phyloP scores from a whole-genome alignment of 2,797 vertebrate species.

The Phoeniculus purpureus region DNA sequence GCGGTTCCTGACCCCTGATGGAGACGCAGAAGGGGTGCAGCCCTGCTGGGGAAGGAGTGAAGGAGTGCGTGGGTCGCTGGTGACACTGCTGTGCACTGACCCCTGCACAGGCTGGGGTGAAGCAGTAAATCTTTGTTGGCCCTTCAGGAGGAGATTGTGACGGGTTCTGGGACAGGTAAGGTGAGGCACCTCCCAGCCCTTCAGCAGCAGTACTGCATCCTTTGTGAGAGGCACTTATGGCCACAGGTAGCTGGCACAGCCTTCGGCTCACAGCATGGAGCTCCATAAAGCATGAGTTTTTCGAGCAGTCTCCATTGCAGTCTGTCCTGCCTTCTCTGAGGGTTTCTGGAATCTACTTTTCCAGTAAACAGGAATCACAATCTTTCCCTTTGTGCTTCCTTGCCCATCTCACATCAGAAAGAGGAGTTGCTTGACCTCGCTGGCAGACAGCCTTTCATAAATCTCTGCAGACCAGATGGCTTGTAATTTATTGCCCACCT shows the following conservation, averaged over 20 bases:
- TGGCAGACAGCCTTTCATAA: not conserved
- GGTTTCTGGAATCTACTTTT: not conserved
- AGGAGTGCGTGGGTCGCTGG: accelerated
- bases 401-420: not conserved
- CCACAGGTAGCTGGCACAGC: accelerated
- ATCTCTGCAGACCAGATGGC: not conserved
- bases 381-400: not conserved
- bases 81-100: accelerated
- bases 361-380: not conserved
- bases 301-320: not conserved
- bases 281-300: not conserved
- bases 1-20: accelerated
- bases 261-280: not conserved
- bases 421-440: not conserved
- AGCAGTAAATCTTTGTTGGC: not conserved
- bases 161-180: not conserved
- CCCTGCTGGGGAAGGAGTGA: accelerated
- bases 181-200: not conserved
- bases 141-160: not conserved
- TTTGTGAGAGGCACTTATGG: not conserved
- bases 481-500: constrained; percentile 5
- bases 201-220: not conserved
- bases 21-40: not conserved
- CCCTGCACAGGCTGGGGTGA: not conserved
- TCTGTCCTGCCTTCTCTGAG: not conserved